Evolutionary conservation across 2,888 invertebrate species (phyloP).

Genomic region (Aplocera efformata): DNA sequence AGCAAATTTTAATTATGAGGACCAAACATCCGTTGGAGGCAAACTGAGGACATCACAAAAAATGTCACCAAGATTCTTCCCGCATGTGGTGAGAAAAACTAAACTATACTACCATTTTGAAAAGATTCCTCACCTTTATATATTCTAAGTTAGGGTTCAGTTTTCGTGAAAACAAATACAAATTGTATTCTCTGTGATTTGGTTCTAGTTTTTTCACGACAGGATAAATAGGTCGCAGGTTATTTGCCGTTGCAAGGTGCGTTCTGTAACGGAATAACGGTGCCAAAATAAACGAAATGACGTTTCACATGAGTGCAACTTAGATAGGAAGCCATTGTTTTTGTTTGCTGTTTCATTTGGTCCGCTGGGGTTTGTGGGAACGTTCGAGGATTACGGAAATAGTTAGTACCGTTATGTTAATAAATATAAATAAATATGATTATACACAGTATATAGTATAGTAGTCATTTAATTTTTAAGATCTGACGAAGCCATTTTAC

Average conservation of each 20-base stretch:
- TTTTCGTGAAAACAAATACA: background rate
- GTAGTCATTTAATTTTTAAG: too few relatives aligned
- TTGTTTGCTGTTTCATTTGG: constrained; percentile 42
- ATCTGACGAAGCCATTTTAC: too few relatives aligned
- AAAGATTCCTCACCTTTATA: background rate
- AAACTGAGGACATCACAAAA: constrained; percentile 56
- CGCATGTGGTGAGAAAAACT: constrained; percentile 36
- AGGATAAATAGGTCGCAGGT: constrained; percentile 78
- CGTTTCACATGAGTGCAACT: constrained; percentile 52
- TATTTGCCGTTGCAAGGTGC: constrained; percentile 78
- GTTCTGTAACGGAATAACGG: constrained; percentile 66
- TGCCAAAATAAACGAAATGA: constrained; percentile 66
- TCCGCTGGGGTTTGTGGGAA: constrained; percentile 13
- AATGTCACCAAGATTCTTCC: constrained; percentile 65
- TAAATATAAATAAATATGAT: too few relatives aligned
- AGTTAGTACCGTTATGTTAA: constrained; percentile 4
- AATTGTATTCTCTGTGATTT: constrained; percentile 5
- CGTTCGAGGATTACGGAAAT: constrained; percentile 8
- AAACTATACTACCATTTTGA: background rate
- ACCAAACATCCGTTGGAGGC: constrained; percentile 68
- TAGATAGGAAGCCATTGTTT: constrained; percentile 63
- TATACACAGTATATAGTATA: too few relatives aligned
- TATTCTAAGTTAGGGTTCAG: background rate
- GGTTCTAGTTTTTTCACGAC: constrained; percentile 44
- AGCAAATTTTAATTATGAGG: constrained; percentile 68